Evolutionary conservation across 2,113 vertebrate genomes (phyloP).

Genomic region (Fregetta grallaria): DNA sequence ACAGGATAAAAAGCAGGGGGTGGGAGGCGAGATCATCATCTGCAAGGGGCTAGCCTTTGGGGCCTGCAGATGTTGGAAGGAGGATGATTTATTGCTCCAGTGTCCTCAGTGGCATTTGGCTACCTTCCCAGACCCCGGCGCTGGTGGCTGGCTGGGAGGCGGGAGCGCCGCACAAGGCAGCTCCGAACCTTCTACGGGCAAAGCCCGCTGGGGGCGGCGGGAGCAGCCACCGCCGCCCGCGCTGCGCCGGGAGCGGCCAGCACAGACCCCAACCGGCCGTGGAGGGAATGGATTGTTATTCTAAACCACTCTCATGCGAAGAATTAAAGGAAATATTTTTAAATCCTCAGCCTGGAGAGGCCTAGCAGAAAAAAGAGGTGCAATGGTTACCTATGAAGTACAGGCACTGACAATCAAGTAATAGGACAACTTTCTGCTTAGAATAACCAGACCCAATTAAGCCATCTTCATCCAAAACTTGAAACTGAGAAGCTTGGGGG

Average conservation of each 20-base stretch:
- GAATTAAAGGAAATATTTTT: background rate
- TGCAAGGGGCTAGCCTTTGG: constrained; percentile 82
- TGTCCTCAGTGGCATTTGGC: constrained; percentile 93
- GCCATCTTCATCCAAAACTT: background rate
- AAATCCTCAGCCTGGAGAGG: background rate
- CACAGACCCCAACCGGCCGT: background rate
- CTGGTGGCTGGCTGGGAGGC: constrained; percentile 69
- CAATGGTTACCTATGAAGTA: background rate
- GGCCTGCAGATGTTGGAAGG: constrained; percentile 88
- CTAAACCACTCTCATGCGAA: rapidly evolving
- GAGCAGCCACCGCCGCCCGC: background rate
- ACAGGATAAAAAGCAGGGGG: constrained; percentile 74
- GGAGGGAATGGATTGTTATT: rapidly evolving
- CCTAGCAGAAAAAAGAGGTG: background rate
- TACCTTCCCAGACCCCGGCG: constrained; percentile 86
- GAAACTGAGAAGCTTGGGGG: background rate
- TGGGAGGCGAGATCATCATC: constrained; percentile 78
- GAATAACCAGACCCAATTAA: background rate
- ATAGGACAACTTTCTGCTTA: rapidly evolving
- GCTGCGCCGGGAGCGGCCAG: background rate
- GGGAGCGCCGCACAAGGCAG: constrained; percentile 74
- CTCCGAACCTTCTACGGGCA: constrained; percentile 83
- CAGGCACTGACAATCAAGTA: rapidly evolving
- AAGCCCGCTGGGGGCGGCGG: constrained; percentile 14
- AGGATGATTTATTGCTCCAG: constrained; percentile 91